These are phyloP conservation scores for Lycia hirtaria DNA, from an alignment of 2,888 invertebrate species.

Conservation along the genomic window DNA sequence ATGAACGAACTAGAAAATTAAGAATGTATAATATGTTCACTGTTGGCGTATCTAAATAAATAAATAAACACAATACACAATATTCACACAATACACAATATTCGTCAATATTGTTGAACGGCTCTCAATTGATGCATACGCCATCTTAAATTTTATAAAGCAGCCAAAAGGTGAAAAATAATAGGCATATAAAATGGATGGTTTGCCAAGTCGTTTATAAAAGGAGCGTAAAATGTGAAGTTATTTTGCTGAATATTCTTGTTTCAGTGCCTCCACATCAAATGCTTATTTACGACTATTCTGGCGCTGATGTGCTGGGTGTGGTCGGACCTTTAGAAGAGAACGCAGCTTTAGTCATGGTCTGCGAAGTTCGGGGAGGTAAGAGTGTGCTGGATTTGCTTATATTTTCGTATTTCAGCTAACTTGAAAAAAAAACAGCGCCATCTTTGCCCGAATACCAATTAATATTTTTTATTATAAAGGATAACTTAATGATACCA, in stretches of 20 bases:
- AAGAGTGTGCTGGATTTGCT: slow-evolving; percentile 71
- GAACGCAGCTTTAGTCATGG: slow-evolving; percentile 91
- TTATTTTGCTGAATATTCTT: slow-evolving; percentile 42
- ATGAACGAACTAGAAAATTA: too few relatives aligned
- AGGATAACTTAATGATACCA: too few relatives aligned
- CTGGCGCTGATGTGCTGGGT: slow-evolving; percentile 92
- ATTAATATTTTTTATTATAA: too few relatives aligned
- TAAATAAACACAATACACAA: too few relatives aligned
- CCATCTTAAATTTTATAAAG: slow-evolving; percentile 27
- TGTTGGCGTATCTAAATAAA: too few relatives aligned
- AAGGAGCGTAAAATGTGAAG: slow-evolving; percentile 29
- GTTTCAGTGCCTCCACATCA: slow-evolving; percentile 95
- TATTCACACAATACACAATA: not conserved
- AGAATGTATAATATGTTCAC: too few relatives aligned
- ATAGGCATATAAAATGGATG: slow-evolving; percentile 31
- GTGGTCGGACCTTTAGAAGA: slow-evolving; percentile 93
- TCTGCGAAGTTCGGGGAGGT: slow-evolving; percentile 96
- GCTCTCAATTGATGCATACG: slow-evolving; percentile 1
- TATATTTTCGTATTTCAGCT: too few relatives aligned
- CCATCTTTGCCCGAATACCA: too few relatives aligned
- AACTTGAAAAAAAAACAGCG: too few relatives aligned
- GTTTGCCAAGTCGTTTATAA: slow-evolving; percentile 33
- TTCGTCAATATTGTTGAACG: slow-evolving; percentile 9
- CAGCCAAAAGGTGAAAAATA: slow-evolving; percentile 32
- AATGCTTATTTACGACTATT: slow-evolving; percentile 93